Evolutionary conservation across 2,797 vertebrate genomes (phyloP), one percentile per base, ranked within the genome.

Genomic region (Premnoplex brunnescens): DNA sequence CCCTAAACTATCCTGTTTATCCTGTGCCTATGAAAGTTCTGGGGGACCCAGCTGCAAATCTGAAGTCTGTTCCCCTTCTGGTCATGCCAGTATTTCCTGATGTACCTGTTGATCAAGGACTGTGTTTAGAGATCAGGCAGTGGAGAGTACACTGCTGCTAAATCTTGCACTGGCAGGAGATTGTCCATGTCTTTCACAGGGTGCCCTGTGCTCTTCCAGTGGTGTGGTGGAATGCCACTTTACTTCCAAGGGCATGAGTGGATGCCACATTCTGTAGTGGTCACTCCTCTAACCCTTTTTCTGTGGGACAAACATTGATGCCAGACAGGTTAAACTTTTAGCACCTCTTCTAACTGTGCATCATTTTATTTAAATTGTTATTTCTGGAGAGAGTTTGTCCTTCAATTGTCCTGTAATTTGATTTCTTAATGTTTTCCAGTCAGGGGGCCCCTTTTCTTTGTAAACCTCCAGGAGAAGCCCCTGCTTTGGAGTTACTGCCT

Each of bases 251-350:
- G 43, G 12, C 5, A 12, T 4, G 12, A 89, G n/a, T 23, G 26
- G 23, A 34, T 51, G 9, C 26, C 18, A 5, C 0, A 0, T 63
- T 83, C 30, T 82, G 26, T 14, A 17, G 0, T 7, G 18, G 10
- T 82, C 32, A 10, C 23, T 74, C 7, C 7, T 85, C 16, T 0
- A 0, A 8, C 10, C 10, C 17, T 63, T 85, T 81, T 78, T 7
- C 55, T 66, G 4, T 43, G n/a, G 32, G 23, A 49, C 15, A 77
- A 77, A 63, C 3, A 15, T 3, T 43, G 23, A 43, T 64, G 11
- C 49, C 51, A 41, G 36, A 39, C 14, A 79, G 27, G 10, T 68
- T 79, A 58, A 73, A 51, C 7, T 71, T 73, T 54, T 9, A 56
- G 28, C 10, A 36, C 14, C 6, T 3, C 22, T 81, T 92, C n/a